Evolutionary conservation across 2,888 invertebrate species (phyloP), one percentile per base, ranked within the genome.

Genomic region (Pogonocherus hispidulus): DNA sequence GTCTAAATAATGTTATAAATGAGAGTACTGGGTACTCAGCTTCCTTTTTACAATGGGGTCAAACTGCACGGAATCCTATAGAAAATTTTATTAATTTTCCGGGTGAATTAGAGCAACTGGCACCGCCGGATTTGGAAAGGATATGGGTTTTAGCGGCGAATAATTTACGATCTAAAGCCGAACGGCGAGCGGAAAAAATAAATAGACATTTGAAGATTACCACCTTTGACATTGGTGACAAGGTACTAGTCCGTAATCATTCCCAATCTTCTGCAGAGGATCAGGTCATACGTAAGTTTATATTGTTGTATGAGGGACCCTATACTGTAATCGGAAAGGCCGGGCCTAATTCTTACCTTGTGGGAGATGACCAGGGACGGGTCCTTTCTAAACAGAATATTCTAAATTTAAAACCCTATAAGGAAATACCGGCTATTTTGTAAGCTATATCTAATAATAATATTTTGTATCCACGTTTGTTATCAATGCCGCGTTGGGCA

Each of bases 1-100:
- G 62, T 23, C 16, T 67, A 18, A 67, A 67, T 63, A 32, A 57
- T 32, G 46, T 63, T 6, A 23, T 67, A 27, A 52, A 63, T 47
- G 63, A 63, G 27, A 59, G 59, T 27, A 59, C 59, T 3, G 59
- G 59, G 3, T 62, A 11, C 19, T 2, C 62, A 6, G 37, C 62
- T 2, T 37, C 41, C 11, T 62, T 51, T 51, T 51, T 62, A 8
- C 62, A 62, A 20, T 27, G 11, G 4, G 52, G 52, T n/a, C 9
- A 20, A 14, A 11, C 11, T 1, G 8, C 1, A 3, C 4, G 14
- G 3, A 52, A 52, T 27, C 27, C 52, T 8, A 14, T 52, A 2
- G 52, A 23, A 5, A 27, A 23, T n/a, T 27, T 23, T 8, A 2
- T 52, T 16, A 14, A 52, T 14, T 52, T 52, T 9, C 52, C 27